Conservation (phyloP, 2,113 vertebrate species). For the Microcebus jonahi region DNA sequence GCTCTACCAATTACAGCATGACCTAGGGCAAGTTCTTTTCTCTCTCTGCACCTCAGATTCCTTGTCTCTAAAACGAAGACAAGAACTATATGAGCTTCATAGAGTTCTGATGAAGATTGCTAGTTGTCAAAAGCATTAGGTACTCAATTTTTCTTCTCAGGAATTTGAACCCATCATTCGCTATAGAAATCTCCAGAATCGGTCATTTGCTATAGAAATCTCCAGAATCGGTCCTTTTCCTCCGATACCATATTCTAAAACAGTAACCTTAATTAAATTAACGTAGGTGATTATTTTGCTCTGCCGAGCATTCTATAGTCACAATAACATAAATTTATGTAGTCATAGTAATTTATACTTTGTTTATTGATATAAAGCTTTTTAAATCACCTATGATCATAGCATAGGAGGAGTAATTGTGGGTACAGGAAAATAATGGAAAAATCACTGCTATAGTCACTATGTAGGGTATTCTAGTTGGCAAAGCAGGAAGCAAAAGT, state of each 20-base stretch:
- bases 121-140: neutral
- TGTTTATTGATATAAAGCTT: conserved; percentile 22
- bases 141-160: neutral
- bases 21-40: neutral
- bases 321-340: neutral
- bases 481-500: neutral
- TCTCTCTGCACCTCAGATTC: neutral
- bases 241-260: neutral
- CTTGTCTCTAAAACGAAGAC: neutral
- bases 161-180: neutral
- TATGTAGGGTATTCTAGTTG: neutral
- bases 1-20: neutral
- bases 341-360: neutral
- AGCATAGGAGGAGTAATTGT: neutral
- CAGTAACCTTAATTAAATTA: neutral
- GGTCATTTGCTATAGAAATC: neutral
- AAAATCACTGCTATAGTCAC: neutral
- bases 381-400: neutral
- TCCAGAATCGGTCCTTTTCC: conserved; percentile 26
- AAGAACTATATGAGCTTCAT: neutral
- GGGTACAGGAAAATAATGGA: neutral
- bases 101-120: neutral
- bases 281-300: neutral
- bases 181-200: neutral
- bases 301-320: neutral